A percentile compares a stretch with the other conserved stretches of the same genome.
These are phyloP conservation scores for Pica pica DNA, from an alignment of 2,113 vertebrate species.

Conservation along the genomic window DNA sequence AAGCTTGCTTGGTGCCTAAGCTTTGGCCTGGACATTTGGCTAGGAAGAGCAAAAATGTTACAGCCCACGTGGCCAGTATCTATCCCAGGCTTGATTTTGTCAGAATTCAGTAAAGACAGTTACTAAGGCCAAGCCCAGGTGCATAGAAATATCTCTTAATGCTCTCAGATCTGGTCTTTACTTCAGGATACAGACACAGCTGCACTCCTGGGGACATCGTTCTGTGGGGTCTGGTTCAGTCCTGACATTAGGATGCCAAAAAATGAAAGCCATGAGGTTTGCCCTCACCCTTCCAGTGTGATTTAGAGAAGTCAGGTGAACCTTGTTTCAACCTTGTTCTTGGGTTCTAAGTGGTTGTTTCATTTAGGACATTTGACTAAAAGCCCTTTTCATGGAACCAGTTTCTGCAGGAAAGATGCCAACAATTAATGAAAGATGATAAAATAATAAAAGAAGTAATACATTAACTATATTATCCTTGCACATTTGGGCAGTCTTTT, in stretches of 20 bases:
- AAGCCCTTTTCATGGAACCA: constrained; percentile 69
- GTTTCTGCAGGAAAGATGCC: constrained; percentile 66
- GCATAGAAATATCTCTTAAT: neutral
- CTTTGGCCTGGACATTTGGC: neutral
- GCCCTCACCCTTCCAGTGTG: neutral
- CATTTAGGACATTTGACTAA: constrained; percentile 75
- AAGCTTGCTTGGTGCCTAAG: neutral
- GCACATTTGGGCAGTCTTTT: constrained; percentile 68
- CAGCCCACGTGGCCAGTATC: neutral
- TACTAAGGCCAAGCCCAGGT: neutral
- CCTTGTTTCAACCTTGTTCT: constrained; percentile 68
- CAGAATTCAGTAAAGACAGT: neutral
- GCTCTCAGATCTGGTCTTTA: neutral
- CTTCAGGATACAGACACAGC: neutral
- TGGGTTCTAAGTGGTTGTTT: constrained; percentile 69
- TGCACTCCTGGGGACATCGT: neutral
- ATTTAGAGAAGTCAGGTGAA: constrained; percentile 67
- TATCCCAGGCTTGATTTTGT: neutral
- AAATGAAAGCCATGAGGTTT: neutral
- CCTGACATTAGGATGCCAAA: neutral
- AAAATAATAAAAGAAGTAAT: constrained; percentile 80
- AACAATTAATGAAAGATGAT: constrained; percentile 80
- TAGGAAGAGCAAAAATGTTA: neutral
- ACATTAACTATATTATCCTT: constrained; percentile 75
- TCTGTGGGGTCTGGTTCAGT: neutral